phyloP scores from a whole-genome alignment of 2,888 invertebrate species.

The Nomada ferruginata region DNA sequence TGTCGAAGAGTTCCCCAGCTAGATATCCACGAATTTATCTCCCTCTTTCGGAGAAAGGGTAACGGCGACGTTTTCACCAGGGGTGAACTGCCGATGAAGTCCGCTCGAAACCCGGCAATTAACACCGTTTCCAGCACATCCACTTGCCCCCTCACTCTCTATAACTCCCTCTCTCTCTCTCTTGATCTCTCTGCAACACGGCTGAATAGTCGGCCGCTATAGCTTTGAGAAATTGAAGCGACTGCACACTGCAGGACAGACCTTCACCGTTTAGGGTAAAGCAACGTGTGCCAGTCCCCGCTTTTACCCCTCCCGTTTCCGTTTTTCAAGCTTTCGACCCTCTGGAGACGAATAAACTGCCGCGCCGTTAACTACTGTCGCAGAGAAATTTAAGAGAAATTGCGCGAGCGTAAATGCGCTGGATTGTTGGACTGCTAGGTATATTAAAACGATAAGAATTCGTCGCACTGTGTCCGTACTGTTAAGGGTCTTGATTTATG shows the following conservation, averaged over 20 bases:
- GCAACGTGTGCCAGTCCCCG: slow-evolving; percentile 28
- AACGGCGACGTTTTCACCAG: slow-evolving; percentile 34
- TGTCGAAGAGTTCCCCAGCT: slow-evolving; percentile 21
- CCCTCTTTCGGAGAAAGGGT: slow-evolving; percentile 5
- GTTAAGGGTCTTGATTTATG: too few relatives aligned
- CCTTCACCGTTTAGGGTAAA: slow-evolving; percentile 51
- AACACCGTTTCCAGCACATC: slow-evolving; percentile 57
- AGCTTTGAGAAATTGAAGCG: slow-evolving; percentile 63
- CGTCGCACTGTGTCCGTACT: too few relatives aligned
- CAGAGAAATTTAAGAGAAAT: background rate
- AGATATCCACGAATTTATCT: slow-evolving; percentile 46
- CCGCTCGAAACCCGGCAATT: slow-evolving; percentile 57
- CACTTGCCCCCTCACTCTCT: slow-evolving; percentile 2
- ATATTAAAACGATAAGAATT: too few relatives aligned
- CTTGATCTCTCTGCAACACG: slow-evolving; percentile 37
- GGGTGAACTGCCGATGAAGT: slow-evolving; percentile 47
- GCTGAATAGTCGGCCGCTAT: slow-evolving; percentile 53
- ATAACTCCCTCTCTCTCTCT: background rate
- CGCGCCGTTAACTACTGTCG: background rate
- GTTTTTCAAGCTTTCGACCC: background rate
- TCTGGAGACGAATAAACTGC: background rate
- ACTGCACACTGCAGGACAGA: slow-evolving; percentile 39
- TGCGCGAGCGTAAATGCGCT: background rate
- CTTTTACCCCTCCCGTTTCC: background rate
- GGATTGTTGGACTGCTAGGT: background rate